Conservation (phyloP, 1,140 invertebrate species). For the Melitaea cinxia region DNA sequence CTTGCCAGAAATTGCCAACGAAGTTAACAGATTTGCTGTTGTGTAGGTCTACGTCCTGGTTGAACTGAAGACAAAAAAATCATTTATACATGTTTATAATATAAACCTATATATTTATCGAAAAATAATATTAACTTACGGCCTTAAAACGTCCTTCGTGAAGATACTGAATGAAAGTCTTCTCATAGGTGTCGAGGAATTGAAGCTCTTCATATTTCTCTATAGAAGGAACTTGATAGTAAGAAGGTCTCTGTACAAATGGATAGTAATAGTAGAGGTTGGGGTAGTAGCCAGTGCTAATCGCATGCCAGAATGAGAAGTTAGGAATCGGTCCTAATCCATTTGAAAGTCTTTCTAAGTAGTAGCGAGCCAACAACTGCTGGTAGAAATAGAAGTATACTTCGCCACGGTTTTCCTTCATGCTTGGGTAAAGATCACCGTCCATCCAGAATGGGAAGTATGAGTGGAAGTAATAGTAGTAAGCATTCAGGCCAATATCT, state of each 20-base stretch:
- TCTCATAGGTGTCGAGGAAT: slow-evolving; percentile 64
- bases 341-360: slow-evolving; percentile 85
- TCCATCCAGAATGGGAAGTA: slow-evolving; percentile 86
- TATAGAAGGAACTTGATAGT: slow-evolving; percentile 55
- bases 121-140: too few species aligned
- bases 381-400: slow-evolving; percentile 84
- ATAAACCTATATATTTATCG: too few species aligned
- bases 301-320: slow-evolving; percentile 81
- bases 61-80: too few species aligned
- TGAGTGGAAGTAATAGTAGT: slow-evolving; percentile 86
- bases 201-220: slow-evolving; percentile 59
- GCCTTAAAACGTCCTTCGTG: slow-evolving; percentile 63
- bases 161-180: slow-evolving; percentile 61
- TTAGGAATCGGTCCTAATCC: slow-evolving; percentile 83
- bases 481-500: slow-evolving; percentile 86
- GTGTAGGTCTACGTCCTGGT: slow-evolving; percentile 68
- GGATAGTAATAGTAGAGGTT: slow-evolving; percentile 58
- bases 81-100: too few species aligned
- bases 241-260: slow-evolving; percentile 59
- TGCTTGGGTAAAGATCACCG: slow-evolving; percentile 70
- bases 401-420: slow-evolving; percentile 83
- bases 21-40: slow-evolving; percentile 78
- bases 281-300: slow-evolving; percentile 83
- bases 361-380: slow-evolving; percentile 85
- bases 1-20: slow-evolving; percentile 87